Conservation (phyloP, 1,140 invertebrate genomes). For the Polypedilum pembai region DNA sequence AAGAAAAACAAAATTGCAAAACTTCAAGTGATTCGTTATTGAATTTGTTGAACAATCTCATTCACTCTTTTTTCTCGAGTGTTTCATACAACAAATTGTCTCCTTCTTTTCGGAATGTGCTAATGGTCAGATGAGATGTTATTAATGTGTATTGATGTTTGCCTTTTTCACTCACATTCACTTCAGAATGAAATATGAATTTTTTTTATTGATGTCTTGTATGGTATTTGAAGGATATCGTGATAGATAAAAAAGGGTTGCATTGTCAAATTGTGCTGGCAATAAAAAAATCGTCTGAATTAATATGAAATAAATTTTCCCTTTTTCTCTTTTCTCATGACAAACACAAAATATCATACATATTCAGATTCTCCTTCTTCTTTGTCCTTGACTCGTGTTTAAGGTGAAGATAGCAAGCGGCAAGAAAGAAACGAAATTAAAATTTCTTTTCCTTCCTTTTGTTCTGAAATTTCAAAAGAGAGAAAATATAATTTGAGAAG, state of each 20-base stretch:
- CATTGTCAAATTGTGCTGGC: background rate
- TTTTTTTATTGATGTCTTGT: background rate
- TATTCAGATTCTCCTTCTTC: conserved; percentile 10
- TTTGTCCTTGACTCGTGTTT: background rate
- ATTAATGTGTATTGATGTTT: background rate
- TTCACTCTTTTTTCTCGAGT: background rate
- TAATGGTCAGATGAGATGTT: background rate
- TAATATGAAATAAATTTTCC: conserved; percentile 14
- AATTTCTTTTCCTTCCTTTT: conserved; percentile 4
- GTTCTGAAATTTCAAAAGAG: background rate
- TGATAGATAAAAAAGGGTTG: conserved; percentile 2
- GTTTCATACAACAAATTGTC: background rate
- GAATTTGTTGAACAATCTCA: background rate
- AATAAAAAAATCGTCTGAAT: background rate
- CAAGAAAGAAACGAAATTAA: conserved; percentile 5
- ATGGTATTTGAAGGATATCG: background rate
- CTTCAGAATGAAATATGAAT: background rate
- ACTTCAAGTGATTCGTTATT: conserved; percentile 10
- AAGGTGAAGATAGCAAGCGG: background rate
- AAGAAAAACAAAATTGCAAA: conserved; percentile 19
- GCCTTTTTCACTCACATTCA: background rate
- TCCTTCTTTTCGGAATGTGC: background rate
- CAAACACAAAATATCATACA: background rate
- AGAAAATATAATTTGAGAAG: background rate
- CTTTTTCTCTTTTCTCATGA: background rate